Base-by-base conservation (phyloP, 2,888 invertebrate species). In the Glomeris marginata region DNA sequence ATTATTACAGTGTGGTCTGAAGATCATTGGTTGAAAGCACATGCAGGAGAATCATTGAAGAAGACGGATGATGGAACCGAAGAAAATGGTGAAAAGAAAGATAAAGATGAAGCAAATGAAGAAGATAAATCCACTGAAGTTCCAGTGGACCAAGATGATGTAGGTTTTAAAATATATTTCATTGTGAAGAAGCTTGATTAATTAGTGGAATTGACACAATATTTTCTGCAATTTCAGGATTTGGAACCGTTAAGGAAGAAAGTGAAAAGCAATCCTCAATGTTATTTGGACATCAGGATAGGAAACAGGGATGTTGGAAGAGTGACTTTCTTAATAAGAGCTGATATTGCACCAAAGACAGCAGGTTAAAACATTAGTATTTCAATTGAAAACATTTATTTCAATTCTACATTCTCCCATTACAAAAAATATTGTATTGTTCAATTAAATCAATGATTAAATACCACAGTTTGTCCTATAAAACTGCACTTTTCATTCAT, bases 1-100 rank as follows among this genome's bases (percentile, higher is more conserved):
- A 38, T 36, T 49, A 16, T 18, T 33, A 54, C 61, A 60, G 94
- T 98, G 2, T 99, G 98, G 98, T 85, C 94, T 0, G 97, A 97
- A 64, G 98, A 99, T 66, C 77, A 79, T 46, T 98, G 98, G 98
- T 69, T 98, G n/a, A 90, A 91, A 65, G 85, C 91, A 64, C 94
- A 97, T 72, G 92, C 94, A 1, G 94, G 94, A 1, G 86, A 86
- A 63, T 28, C 28, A 5, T 8, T 28, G 28, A 28, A 28, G 28
- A 28, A 28, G 28, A 28, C 28, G 28, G 53, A 55, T 21, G 47
- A 55, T 34, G 52, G 57, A 21, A 42, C 36, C 36, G 48, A 40
- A 43, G 40, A 57, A n/a, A 59, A 60, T 41, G 57, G 59, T 47
- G 37, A 53, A 42, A 47, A 36, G 38, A 55, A 35, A 10, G 49